These are phyloP conservation scores for Epinephelus awoara DNA, from an alignment of 2,797 vertebrate genomes.

Conservation along the genomic window DNA sequence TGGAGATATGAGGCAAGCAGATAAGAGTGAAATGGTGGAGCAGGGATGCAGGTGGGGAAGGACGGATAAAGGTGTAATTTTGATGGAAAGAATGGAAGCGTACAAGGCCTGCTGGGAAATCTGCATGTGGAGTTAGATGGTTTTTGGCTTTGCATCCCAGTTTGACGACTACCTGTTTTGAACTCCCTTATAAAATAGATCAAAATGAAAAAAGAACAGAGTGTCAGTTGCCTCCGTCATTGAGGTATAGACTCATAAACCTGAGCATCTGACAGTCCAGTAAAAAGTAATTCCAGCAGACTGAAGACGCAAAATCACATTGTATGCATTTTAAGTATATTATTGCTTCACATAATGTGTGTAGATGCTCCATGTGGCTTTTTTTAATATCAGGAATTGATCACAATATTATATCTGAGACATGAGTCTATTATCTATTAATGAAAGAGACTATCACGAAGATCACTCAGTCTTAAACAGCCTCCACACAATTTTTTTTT, in stretches of 20 bases:
- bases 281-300: not conserved
- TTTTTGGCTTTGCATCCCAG: conserved; percentile 57
- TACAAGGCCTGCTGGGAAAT: conserved; percentile 77
- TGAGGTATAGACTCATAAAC: conserved; percentile 20
- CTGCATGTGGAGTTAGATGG: conserved; percentile 52
- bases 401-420: not conserved
- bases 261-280: not conserved
- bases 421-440: not conserved
- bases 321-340: not conserved
- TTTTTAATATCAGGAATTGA: not conserved
- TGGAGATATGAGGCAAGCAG: conserved; percentile 71
- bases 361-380: not conserved
- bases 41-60: conserved; percentile 65
- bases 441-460: not conserved
- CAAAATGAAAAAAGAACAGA: conserved; percentile 40
- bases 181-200: conserved; percentile 31
- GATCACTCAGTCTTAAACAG: too few relatives aligned
- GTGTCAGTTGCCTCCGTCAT: conserved; percentile 10
- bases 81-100: conserved; percentile 54
- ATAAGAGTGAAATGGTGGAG: conserved; percentile 65
- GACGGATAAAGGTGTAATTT: conserved; percentile 79
- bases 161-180: conserved; percentile 53
- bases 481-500: too few relatives aligned
- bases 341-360: not conserved
- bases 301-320: not conserved